Conservation (phyloP, 2,797 vertebrate genomes). For the Acridotheres tristis region DNA sequence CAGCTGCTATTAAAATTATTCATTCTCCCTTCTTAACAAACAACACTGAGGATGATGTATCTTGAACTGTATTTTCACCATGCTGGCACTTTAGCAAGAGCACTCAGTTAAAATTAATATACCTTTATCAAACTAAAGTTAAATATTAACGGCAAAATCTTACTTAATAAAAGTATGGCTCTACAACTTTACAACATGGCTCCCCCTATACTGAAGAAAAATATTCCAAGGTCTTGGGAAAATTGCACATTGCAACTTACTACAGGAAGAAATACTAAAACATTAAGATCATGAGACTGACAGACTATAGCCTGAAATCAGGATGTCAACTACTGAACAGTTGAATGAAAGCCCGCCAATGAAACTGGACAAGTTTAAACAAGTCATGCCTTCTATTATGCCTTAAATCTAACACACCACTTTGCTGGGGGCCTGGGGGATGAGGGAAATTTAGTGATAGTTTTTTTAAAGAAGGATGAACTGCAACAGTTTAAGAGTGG, state of each 20-base stretch:
- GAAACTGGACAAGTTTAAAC: background rate
- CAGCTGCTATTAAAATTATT: background rate
- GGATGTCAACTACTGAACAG: background rate
- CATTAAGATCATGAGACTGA: background rate
- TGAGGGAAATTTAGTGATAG: fast-evolving
- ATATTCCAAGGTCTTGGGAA: background rate
- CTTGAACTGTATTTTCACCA: background rate
- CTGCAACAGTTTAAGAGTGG: background rate
- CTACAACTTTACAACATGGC: background rate
- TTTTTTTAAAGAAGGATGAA: background rate
- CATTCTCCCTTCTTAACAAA: background rate
- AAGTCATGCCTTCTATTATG: background rate
- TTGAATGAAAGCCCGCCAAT: background rate
- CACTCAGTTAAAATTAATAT: background rate
- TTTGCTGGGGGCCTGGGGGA: background rate
- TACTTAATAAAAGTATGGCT: background rate
- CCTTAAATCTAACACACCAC: background rate
- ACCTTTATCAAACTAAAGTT: background rate
- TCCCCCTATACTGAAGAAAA: background rate
- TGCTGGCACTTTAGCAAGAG: background rate
- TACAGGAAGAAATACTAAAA: background rate
- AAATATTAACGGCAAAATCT: background rate
- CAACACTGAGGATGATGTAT: background rate
- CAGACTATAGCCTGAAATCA: background rate
- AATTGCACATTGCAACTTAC: background rate